A percentile compares a stretch with the other conserved stretches of the same genome.
Conservation (phyloP, 2,797 vertebrate species). For the Glyptemys insculpta region DNA sequence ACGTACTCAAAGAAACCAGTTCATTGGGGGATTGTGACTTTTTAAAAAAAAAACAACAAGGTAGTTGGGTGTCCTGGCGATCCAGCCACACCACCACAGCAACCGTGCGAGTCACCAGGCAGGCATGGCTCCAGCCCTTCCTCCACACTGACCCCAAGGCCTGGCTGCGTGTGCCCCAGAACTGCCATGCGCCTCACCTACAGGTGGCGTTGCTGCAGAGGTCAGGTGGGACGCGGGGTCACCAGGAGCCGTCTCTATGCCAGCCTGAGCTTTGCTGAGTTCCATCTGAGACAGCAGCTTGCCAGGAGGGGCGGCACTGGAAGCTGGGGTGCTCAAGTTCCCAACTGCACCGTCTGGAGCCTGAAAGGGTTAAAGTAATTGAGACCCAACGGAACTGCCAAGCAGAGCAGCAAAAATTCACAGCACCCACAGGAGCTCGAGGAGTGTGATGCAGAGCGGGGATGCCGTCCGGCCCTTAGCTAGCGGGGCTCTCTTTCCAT, state of each 20-base stretch:
- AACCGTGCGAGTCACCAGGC: neutral
- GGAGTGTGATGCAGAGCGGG: neutral
- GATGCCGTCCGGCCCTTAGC: neutral
- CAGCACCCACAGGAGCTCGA: neutral
- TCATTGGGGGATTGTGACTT: neutral
- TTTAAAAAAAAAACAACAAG: neutral
- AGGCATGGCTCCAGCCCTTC: neutral
- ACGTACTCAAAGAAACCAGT: neutral
- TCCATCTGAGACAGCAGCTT: conserved; percentile 62
- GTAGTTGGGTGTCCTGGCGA: neutral
- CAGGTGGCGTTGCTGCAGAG: conserved; percentile 36
- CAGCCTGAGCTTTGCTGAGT: conserved; percentile 40
- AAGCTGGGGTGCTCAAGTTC: conserved; percentile 1
- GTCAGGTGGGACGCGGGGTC: conserved; percentile 5
- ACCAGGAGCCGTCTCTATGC: conserved; percentile 18
- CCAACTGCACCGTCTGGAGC: conserved; percentile 41
- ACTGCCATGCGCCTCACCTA: conserved; percentile 55
- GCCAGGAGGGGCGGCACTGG: conserved; percentile 48
- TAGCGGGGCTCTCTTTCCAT: too few species aligned
- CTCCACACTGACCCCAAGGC: neutral
- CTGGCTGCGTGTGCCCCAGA: neutral
- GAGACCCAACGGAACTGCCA: conserved; percentile 17
- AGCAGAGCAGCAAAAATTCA: neutral
- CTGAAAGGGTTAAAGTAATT: conserved; percentile 49
- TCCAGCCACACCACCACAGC: neutral